Conservation (phyloP, 2,797 vertebrate genomes). For the Sebastolobus altivelis region DNA sequence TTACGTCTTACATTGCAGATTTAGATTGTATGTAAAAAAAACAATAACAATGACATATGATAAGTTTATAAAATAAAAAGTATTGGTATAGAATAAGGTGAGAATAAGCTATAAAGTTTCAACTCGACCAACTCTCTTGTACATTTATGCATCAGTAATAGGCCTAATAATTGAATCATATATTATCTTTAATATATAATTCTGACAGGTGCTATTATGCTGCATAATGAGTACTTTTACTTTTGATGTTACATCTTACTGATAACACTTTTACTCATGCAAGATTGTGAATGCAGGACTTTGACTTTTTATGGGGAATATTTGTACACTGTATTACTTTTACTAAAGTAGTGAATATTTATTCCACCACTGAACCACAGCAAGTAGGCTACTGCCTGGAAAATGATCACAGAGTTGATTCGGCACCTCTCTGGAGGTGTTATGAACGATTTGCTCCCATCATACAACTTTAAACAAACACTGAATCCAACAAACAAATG, state of each 20-base stretch:
- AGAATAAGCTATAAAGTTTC: background rate
- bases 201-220: background rate
- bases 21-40: background rate
- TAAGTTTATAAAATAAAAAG: background rate
- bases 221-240: background rate
- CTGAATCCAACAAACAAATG: background rate
- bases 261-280: no score
- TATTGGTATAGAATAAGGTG: background rate
- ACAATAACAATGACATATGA: background rate
- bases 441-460: background rate
- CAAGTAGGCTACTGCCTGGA: background rate
- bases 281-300: no score
- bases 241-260: background rate
- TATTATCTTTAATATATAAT: background rate
- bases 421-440: background rate
- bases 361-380: background rate
- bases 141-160: background rate
- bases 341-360: background rate
- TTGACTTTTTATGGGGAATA: no score
- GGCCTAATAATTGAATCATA: background rate
- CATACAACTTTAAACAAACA: constrained; percentile 13
- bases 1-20: background rate
- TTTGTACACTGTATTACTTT: background rate
- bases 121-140: background rate
- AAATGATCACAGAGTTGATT: background rate